These are phyloP conservation scores for Gyrodactylus bullatarudis DNA, from an alignment of 1,140 invertebrate species.

Conservation along the genomic window DNA sequence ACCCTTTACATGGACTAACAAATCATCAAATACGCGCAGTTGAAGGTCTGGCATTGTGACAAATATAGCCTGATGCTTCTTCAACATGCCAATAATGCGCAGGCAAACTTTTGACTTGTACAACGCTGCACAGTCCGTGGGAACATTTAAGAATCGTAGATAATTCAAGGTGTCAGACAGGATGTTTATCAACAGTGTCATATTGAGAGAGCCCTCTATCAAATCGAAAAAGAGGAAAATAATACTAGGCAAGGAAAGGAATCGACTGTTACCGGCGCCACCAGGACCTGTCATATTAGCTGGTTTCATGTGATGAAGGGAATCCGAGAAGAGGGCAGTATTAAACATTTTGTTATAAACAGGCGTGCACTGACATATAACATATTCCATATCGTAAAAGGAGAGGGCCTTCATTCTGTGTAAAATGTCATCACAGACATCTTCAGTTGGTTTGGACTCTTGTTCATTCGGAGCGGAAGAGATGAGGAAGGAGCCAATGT, in stretches of 20 bases:
- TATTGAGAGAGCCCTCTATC: not conserved
- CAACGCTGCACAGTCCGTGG: not conserved
- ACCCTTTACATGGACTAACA: not conserved
- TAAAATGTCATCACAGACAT: not conserved
- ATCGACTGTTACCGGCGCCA: not conserved
- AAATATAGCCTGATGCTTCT: not conserved
- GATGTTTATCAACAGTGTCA: not conserved
- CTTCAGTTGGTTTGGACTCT: not conserved
- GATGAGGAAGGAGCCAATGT: too few relatives aligned
- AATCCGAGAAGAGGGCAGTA: not conserved
- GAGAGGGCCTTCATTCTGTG: not conserved
- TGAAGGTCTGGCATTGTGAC: not conserved
- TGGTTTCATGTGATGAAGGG: not conserved
- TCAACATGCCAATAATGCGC: not conserved
- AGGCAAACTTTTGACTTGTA: not conserved
- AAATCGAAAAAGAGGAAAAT: not conserved
- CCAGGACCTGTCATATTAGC: not conserved
- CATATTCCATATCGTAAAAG: conserved; percentile 5
- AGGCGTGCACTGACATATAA: not conserved
- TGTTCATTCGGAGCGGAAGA: not conserved
- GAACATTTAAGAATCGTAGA: not conserved
- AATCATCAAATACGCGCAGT: not conserved
- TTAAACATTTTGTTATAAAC: not conserved
- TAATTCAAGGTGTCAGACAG: not conserved
- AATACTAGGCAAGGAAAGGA: not conserved